Conservation (phyloP, 2,888 invertebrate genomes). For the Geotrupes spiniger region DNA sequence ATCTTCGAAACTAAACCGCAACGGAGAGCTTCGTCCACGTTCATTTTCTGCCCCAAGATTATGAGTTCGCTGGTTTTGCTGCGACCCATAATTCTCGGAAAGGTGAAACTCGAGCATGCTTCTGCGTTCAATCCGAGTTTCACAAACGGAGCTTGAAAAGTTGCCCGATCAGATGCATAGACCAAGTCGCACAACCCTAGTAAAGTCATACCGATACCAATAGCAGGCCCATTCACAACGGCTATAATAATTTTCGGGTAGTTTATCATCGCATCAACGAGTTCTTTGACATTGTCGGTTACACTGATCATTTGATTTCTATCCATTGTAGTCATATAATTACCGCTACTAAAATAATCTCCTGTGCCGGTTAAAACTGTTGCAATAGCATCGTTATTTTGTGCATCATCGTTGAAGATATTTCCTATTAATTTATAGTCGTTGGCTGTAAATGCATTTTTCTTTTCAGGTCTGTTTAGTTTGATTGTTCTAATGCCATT, state of each 20-base stretch:
- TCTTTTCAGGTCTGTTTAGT: conserved; percentile 74
- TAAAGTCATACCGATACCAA: conserved; percentile 86
- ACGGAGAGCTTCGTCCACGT: conserved; percentile 73
- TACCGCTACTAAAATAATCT: conserved; percentile 82
- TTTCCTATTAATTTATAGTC: conserved; percentile 67
- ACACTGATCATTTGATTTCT: conserved; percentile 10
- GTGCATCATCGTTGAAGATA: conserved; percentile 66
- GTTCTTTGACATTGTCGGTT: conserved; percentile 52
- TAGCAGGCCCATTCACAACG: conserved; percentile 90
- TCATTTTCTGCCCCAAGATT: conserved; percentile 70
- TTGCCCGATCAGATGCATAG: conserved; percentile 82
- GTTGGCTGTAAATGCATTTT: conserved; percentile 70
- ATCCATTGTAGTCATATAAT: conserved; percentile 57
- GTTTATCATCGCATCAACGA: conserved; percentile 74
- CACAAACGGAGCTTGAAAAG: conserved; percentile 86
- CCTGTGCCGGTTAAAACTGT: conserved; percentile 79
- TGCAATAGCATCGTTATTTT: conserved; percentile 64
- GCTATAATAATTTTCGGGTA: conserved; percentile 87
- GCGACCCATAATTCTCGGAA: conserved; percentile 80
- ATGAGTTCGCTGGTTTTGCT: conserved; percentile 61
- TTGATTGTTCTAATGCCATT: conserved; percentile 59
- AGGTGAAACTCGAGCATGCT: conserved; percentile 83
- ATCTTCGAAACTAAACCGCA: conserved; percentile 78
- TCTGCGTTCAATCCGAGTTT: conserved; percentile 83
- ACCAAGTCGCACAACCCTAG: conserved; percentile 84